Percentiles rank a stretch among this genome's conserved stretches.
Evolutionary conservation across 2,888 invertebrate genomes (phyloP).

Genomic region (Octodonta nipae): DNA sequence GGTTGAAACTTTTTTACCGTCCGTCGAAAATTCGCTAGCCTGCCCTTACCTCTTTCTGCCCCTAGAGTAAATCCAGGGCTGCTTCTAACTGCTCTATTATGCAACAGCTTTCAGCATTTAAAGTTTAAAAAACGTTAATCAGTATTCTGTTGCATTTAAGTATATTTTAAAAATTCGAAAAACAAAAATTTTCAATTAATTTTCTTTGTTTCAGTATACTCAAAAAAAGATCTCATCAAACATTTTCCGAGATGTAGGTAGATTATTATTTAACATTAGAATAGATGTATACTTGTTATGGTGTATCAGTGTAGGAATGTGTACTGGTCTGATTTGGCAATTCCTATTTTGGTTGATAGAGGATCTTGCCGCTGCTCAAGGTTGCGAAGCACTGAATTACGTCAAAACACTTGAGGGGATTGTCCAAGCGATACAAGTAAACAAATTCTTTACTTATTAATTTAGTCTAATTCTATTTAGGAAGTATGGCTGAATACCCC

Average conservation of each 20-base stretch:
- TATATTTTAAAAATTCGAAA: too few relatives aligned
- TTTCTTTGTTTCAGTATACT: conserved; percentile 40
- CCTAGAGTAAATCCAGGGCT: too few relatives aligned
- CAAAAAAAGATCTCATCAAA: conserved; percentile 51
- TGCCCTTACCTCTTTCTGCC: too few relatives aligned
- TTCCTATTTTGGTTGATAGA: conserved; percentile 79
- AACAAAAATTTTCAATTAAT: conserved; percentile 1
- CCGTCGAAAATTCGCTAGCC: too few relatives aligned
- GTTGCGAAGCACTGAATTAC: conserved; percentile 30
- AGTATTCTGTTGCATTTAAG: too few relatives aligned
- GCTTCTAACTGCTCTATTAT: too few relatives aligned
- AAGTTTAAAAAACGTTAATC: too few relatives aligned
- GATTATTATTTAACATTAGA: conserved; percentile 49
- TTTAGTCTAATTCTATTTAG: too few relatives aligned
- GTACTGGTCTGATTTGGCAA: conserved; percentile 76
- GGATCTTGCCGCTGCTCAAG: conserved; percentile 44
- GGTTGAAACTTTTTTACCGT: too few relatives aligned
- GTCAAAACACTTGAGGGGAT: conserved; percentile 39
- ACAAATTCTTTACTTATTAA: too few relatives aligned
- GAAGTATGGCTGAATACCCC: too few relatives aligned
- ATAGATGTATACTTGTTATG: conserved; percentile 65
- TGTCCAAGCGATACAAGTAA: conserved; percentile 37
- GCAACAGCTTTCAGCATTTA: too few relatives aligned
- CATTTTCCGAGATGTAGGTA: conserved; percentile 55
- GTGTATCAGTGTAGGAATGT: conserved; percentile 69